These are phyloP conservation scores for Xenopus borealis DNA, from an alignment of 2,113 vertebrate genomes.

Conservation along the genomic window DNA sequence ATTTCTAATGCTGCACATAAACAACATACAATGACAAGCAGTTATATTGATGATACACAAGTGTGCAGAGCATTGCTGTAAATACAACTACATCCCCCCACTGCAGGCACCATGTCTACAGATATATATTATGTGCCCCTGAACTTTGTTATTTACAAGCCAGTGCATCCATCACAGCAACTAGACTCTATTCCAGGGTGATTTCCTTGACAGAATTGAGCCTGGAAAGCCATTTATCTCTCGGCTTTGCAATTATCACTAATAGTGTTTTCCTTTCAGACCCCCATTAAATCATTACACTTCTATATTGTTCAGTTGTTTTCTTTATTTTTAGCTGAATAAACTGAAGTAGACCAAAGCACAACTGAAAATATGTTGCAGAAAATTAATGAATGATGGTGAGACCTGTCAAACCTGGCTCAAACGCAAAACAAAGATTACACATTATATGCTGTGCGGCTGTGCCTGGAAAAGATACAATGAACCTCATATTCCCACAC, in stretches of 20 bases:
- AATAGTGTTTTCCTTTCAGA: constrained; percentile 36
- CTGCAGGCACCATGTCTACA: not conserved
- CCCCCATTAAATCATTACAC: constrained; percentile 22
- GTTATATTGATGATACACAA: too few relatives aligned
- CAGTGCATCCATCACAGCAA: constrained; percentile 23
- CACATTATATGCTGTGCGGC: too few relatives aligned
- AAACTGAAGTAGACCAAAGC: not conserved
- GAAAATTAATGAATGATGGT: not conserved
- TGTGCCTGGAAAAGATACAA: too few relatives aligned
- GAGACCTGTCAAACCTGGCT: constrained; percentile 9
- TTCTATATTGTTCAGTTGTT: constrained; percentile 59
- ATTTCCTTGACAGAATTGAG: constrained; percentile 27
- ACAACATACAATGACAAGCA: too few relatives aligned
- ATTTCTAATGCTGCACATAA: too few relatives aligned
- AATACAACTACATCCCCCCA: too few relatives aligned
- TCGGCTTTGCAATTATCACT: constrained; percentile 22
- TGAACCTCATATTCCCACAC: too few relatives aligned
- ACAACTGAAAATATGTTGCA: too few relatives aligned
- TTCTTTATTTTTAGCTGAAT: constrained; percentile 2
- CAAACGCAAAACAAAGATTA: too few relatives aligned
- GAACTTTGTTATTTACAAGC: not conserved
- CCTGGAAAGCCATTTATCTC: constrained; percentile 30
- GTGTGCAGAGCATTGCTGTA: too few relatives aligned
- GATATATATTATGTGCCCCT: constrained; percentile 8
- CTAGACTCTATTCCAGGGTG: constrained; percentile 11